A percentile compares a stretch with the other conserved stretches of the same genome.
phyloP scores from a whole-genome alignment of 2,797 vertebrate genomes.

The Smutsia temminckii region DNA sequence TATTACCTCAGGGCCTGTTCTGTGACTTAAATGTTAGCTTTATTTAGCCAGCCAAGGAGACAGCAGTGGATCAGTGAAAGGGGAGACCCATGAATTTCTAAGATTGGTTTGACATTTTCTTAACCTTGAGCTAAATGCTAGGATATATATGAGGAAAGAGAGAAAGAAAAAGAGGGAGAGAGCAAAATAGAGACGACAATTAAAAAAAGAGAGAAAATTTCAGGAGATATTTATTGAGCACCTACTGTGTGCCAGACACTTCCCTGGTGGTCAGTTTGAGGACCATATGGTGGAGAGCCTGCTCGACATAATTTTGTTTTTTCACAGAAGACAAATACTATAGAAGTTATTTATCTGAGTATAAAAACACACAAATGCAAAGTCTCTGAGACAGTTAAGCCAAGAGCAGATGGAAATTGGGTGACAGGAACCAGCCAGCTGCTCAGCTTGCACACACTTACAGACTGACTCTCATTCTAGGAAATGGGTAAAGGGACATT shows the following conservation, averaged over 20 bases:
- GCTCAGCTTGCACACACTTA: background rate
- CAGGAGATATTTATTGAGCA: background rate
- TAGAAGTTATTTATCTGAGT: background rate
- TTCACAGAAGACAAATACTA: background rate
- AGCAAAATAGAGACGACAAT: background rate
- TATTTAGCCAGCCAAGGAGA: constrained; percentile 61
- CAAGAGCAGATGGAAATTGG: background rate
- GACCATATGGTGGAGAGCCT: background rate
- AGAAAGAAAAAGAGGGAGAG: background rate
- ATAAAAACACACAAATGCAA: background rate
- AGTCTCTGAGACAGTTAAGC: background rate
- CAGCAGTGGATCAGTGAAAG: constrained; percentile 56
- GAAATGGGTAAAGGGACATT: background rate
- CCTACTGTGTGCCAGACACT: background rate
- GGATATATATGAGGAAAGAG: background rate
- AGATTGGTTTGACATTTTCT: constrained; percentile 83
- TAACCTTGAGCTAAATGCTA: constrained; percentile 76
- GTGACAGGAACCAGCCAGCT: background rate
- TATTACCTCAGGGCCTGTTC: constrained; percentile 56
- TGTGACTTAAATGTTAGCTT: constrained; percentile 79
- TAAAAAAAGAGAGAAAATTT: background rate
- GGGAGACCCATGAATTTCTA: constrained; percentile 64
- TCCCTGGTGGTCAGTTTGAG: background rate
- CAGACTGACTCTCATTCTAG: background rate
- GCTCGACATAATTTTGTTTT: background rate